phyloP scores from a whole-genome alignment of 2,888 invertebrate genomes.

The Leucophenga montana region DNA sequence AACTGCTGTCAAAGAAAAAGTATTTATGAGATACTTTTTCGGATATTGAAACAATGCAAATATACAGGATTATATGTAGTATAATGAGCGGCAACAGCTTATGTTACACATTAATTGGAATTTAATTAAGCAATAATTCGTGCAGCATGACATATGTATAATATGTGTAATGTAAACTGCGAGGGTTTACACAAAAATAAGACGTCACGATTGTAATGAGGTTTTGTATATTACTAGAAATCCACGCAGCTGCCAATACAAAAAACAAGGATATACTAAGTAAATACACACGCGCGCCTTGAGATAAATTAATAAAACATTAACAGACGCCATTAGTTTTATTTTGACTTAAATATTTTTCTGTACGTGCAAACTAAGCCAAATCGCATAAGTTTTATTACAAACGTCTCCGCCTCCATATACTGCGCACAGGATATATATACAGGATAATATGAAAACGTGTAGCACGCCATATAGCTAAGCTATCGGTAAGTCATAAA shows the following conservation, averaged over 20 bases:
- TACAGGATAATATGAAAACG: constrained; percentile 24
- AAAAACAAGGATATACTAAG: too few relatives aligned
- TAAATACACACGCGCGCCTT: constrained; percentile 28
- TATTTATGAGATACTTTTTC: too few relatives aligned
- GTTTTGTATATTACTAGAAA: not conserved
- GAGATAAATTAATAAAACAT: constrained; percentile 65
- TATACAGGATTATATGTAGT: too few relatives aligned
- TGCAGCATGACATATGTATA: constrained; percentile 56
- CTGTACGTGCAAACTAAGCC: constrained; percentile 56
- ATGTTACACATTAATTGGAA: constrained; percentile 63
- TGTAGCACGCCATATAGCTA: not conserved
- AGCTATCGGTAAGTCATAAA: constrained; percentile 51
- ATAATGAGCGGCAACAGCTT: constrained; percentile 32
- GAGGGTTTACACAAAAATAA: not conserved
- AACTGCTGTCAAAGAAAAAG: too few relatives aligned
- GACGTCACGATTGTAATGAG: too few relatives aligned
- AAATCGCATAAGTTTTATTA: constrained; percentile 36
- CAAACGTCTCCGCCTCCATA: not conserved
- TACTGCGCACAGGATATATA: not conserved
- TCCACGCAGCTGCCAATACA: too few relatives aligned
- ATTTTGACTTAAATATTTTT: constrained; percentile 58
- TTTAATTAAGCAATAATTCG: constrained; percentile 64
- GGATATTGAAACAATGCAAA: too few relatives aligned
- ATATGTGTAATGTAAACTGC: constrained; percentile 50
- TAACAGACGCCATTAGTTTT: constrained; percentile 60